Evolutionary conservation across 1,140 invertebrate genomes (phyloP), one percentile per base, ranked within the genome.

Genomic region (Hycleus phaleratus): DNA sequence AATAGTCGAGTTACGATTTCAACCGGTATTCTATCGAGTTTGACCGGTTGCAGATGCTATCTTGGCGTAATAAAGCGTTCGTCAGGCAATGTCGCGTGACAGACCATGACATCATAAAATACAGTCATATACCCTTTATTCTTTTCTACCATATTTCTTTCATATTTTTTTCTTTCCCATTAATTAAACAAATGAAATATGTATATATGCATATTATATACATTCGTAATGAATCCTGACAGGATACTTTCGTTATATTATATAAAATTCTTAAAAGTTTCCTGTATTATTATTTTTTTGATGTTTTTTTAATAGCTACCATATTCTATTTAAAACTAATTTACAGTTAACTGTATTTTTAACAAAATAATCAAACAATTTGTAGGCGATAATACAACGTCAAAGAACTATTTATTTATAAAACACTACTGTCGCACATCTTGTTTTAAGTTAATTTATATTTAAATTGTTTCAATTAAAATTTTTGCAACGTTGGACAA

Each of bases 81-180:
- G 64, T 63, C 64, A 66, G 62, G 64, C 64, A 57, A 66, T 48
- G 49, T 66, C 55, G 64, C 64, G 64, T 66, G 64, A 55, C 54
- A 56, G 40, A 61, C 49, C 64, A 66, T 66, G 64, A 66, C 64
- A 66, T 61, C 57, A 66, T 66, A 66, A 66, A 66, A 63, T 66
- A 66, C 64, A 66, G 61, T 66, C 61, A 59, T 63, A 66, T 51
- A 59, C 50, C 58, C 61, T 63, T 63, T 59, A 61, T 61, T 63
- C 58, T 61, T 63, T 61, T 63, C 56, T 63, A 40, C 45, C 58
- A 44, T 57, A 60, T 54, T 56, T 60, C 61, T 50, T 53, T 51
- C 48, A 40, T 55, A 48, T 60, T 60, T 65, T 62, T 32, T 57
- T 62, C 54, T 42, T 55, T 60, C 56, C 59, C 56, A 63, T 65